A percentile compares a stretch with the other conserved stretches of the same genome.
Conservation (phyloP, 2,113 vertebrate genomes). For the Narcine bancroftii region DNA sequence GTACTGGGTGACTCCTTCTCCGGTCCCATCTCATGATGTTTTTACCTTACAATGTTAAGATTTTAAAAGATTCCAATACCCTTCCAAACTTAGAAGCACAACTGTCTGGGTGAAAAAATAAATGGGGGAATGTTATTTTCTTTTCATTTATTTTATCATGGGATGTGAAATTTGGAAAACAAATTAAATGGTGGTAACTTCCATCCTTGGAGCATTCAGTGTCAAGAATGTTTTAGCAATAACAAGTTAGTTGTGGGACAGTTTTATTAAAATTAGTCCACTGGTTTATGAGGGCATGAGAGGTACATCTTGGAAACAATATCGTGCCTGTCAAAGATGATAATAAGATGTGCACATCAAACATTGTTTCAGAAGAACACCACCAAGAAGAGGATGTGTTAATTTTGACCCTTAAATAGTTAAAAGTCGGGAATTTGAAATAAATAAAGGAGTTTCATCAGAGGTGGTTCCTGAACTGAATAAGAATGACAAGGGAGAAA, state of each 20-base stretch:
- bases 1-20: too few species aligned
- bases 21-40: too few species aligned
- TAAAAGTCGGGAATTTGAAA: conserved; percentile 16
- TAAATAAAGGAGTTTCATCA: not conserved
- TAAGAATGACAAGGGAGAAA: not conserved
- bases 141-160: not conserved
- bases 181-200: not conserved
- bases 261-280: not conserved
- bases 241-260: not conserved
- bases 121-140: not conserved
- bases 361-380: not conserved
- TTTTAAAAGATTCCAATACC: not conserved
- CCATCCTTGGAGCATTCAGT: not conserved
- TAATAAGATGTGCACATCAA: not conserved
- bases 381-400: not conserved
- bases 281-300: not conserved
- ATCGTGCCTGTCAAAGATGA: not conserved
- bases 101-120: not conserved
- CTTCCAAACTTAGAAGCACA: not conserved
- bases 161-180: not conserved
- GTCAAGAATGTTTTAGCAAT: not conserved
- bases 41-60: too few species aligned
- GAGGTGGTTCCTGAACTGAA: conserved; percentile 26
- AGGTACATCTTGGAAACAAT: not conserved
- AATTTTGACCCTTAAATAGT: not conserved